Conservation (phyloP, 2,888 invertebrate genomes). For the Coelinius sp. region DNA sequence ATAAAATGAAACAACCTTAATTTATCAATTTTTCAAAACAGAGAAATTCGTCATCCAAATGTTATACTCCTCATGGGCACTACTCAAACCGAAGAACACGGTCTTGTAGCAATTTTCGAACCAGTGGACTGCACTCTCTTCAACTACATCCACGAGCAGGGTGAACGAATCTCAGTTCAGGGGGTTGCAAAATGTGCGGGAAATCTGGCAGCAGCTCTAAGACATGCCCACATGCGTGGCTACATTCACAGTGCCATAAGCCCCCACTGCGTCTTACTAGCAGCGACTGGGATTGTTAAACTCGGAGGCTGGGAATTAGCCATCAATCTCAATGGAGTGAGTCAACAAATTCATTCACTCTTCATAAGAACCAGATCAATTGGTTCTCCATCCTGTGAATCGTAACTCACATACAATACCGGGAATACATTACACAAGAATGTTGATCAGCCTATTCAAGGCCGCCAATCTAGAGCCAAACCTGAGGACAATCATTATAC, state of each 20-base stretch:
- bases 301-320: constrained; percentile 65
- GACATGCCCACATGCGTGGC: constrained; percentile 61
- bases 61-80: constrained; percentile 61
- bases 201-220: constrained; percentile 59
- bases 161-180: constrained; percentile 58
- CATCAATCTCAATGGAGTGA: constrained; percentile 50
- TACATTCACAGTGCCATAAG: constrained; percentile 61
- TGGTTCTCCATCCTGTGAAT: not conserved
- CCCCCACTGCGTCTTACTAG: constrained; percentile 61
- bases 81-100: constrained; percentile 57
- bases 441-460: not conserved
- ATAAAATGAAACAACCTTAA: not conserved
- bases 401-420: constrained; percentile 7
- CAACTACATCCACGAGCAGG: constrained; percentile 62
- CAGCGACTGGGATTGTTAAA: constrained; percentile 58
- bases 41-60: constrained; percentile 62
- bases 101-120: constrained; percentile 61
- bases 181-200: constrained; percentile 57
- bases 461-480: not conserved
- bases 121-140: constrained; percentile 61
- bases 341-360: constrained; percentile 21
- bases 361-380: not conserved
- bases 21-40: constrained; percentile 40
- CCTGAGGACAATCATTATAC: not conserved
- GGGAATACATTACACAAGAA: constrained; percentile 29